Percentiles rank a stretch among this genome's conserved stretches.
Evolutionary conservation across 2,888 invertebrate species (phyloP).

Genomic region (Halocaridina rubra): DNA sequence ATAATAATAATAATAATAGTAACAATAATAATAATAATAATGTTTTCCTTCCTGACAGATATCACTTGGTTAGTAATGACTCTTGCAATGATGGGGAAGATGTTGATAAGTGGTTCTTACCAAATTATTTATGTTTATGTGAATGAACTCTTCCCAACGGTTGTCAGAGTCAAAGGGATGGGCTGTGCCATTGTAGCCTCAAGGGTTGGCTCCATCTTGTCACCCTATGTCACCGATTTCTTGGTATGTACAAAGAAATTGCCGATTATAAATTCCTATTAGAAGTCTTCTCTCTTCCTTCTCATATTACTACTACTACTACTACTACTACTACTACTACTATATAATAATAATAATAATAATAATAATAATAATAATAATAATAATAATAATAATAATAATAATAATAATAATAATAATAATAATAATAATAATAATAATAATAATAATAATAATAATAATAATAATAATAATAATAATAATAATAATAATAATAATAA

Average conservation of each 20-base stretch:
- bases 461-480: too few relatives aligned
- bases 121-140: constrained; percentile 37
- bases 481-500: too few relatives aligned
- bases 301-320: too few relatives aligned
- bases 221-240: constrained; percentile 52
- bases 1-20: too few relatives aligned
- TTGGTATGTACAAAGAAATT: constrained; percentile 28
- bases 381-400: too few relatives aligned
- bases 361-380: too few relatives aligned
- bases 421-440: too few relatives aligned
- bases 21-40: too few relatives aligned
- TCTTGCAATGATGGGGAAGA: constrained; percentile 51
- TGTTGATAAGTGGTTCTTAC: constrained; percentile 35
- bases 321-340: too few relatives aligned
- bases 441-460: too few relatives aligned
- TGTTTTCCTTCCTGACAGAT: background rate
- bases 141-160: constrained; percentile 44
- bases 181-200: constrained; percentile 25
- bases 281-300: background rate
- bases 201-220: constrained; percentile 25
- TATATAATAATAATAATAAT: too few relatives aligned
- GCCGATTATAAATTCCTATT: background rate
- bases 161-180: constrained; percentile 40
- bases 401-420: too few relatives aligned
- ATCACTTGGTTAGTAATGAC: constrained; percentile 41